Evolutionary conservation across 2,113 vertebrate species (phyloP).

Genomic region (Oenanthe melanoleuca): DNA sequence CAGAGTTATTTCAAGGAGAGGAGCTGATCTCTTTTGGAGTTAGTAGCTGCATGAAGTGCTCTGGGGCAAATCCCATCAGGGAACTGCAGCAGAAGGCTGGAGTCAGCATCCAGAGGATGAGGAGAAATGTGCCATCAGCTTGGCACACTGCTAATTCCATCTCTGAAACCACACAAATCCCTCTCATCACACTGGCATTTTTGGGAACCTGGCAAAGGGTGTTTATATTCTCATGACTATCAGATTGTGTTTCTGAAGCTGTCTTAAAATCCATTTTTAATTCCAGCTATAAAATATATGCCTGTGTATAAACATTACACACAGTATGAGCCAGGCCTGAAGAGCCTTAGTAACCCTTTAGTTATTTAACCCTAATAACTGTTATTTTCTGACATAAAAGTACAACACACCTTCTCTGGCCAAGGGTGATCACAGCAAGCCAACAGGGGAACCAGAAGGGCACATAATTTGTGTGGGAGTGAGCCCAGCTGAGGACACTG

Average conservation of each 20-base stretch:
- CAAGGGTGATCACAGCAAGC: too few species aligned
- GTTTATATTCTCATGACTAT: accelerated
- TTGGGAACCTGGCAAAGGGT: background rate
- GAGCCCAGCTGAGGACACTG: background rate
- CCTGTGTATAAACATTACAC: background rate
- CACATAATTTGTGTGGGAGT: background rate
- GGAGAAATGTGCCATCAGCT: background rate
- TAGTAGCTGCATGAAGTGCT: background rate
- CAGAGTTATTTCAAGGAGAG: conserved; percentile 33
- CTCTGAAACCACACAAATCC: background rate
- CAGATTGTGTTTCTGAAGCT: background rate
- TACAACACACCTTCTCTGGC: background rate
- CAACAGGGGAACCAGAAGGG: too few species aligned
- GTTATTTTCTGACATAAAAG: background rate
- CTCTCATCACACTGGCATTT: background rate
- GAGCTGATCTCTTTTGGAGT: background rate
- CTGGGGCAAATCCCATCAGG: background rate
- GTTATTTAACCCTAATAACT: background rate
- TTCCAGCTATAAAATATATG: background rate
- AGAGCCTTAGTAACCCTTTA: background rate
- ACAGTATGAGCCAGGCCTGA: background rate
- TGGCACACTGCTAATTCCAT: background rate
- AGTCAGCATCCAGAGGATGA: background rate
- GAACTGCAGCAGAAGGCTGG: background rate
- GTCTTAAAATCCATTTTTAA: background rate